These are phyloP conservation scores for Delia radicum DNA, from an alignment of 1,140 invertebrate species.

Conservation along the genomic window DNA sequence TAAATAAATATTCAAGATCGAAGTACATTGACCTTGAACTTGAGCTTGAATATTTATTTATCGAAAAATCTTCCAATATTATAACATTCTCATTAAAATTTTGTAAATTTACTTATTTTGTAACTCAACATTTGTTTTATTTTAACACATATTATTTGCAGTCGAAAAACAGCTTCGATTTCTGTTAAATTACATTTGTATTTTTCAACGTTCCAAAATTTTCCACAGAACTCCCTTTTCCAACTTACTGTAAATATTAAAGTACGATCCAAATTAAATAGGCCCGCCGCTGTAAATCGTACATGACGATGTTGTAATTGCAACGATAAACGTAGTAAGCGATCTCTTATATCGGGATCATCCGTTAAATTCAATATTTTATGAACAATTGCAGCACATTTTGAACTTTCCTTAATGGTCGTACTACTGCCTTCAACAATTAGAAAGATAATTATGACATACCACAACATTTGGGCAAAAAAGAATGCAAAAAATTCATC, in stretches of 20 bases:
- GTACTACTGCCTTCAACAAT: slow-evolving; percentile 49
- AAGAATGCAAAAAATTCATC: slow-evolving; percentile 54
- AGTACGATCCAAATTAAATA: slow-evolving; percentile 51
- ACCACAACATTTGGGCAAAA: slow-evolving; percentile 47
- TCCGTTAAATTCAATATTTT: slow-evolving; percentile 51
- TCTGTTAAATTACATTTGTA: background rate
- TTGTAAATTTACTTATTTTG: too few species aligned
- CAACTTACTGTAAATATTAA: slow-evolving; percentile 48
- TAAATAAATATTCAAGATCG: too few species aligned
- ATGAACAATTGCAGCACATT: slow-evolving; percentile 45
- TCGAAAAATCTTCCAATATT: too few species aligned
- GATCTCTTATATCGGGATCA: slow-evolving; percentile 43
- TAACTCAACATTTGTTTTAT: too few species aligned
- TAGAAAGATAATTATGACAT: slow-evolving; percentile 48
- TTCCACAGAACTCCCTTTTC: background rate
- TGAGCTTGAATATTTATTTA: too few species aligned
- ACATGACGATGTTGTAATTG: slow-evolving; percentile 47
- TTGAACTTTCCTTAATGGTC: slow-evolving; percentile 42
- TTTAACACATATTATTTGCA: too few species aligned
- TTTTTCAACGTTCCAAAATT: background rate
- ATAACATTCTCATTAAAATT: too few species aligned
- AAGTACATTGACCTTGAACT: too few species aligned
- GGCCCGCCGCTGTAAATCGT: slow-evolving; percentile 45
- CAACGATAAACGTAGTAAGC: slow-evolving; percentile 43
- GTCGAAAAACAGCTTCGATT: background rate